phyloP scores from a whole-genome alignment of 2,797 vertebrate species.

The Bradypodion ventrale region DNA sequence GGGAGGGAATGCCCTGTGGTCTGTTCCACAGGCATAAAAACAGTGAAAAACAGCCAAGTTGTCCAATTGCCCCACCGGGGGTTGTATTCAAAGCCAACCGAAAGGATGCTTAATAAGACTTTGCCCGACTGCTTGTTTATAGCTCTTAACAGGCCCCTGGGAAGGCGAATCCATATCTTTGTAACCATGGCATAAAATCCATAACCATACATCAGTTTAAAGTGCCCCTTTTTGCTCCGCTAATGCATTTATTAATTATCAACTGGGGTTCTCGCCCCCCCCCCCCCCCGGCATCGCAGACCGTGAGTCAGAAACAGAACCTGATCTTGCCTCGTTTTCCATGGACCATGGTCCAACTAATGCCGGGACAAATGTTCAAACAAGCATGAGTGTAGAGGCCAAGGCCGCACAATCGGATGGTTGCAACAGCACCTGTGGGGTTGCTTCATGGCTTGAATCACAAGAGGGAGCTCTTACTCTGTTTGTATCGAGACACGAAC shows the following conservation, averaged over 20 bases:
- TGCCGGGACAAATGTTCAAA: background rate
- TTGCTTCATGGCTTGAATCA: background rate
- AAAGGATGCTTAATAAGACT: conserved; percentile 35
- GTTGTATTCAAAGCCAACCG: conserved; percentile 29
- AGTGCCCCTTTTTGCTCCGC: conserved; percentile 33
- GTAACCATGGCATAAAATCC: conserved; percentile 50
- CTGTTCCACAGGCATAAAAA: conserved; percentile 24
- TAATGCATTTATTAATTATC: conserved; percentile 51
- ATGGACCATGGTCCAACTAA: background rate
- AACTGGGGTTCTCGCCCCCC: background rate
- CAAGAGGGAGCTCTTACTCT: conserved; percentile 22
- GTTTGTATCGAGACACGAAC: background rate
- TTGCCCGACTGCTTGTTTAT: conserved; percentile 28
- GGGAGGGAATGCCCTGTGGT: background rate
- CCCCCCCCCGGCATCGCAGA: background rate
- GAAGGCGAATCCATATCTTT: conserved; percentile 36
- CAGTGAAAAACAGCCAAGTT: background rate
- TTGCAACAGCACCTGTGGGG: too few species aligned
- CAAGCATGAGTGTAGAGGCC: background rate
- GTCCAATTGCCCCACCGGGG: conserved; percentile 33
- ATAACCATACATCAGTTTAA: conserved; percentile 49
- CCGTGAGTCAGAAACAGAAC: background rate
- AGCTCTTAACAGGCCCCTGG: conserved; percentile 42
- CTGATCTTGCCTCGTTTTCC: background rate
- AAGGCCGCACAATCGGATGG: background rate